These are phyloP conservation scores for Chymomyza amoena DNA, from an alignment of 2,888 invertebrate species.

Conservation along the genomic window DNA sequence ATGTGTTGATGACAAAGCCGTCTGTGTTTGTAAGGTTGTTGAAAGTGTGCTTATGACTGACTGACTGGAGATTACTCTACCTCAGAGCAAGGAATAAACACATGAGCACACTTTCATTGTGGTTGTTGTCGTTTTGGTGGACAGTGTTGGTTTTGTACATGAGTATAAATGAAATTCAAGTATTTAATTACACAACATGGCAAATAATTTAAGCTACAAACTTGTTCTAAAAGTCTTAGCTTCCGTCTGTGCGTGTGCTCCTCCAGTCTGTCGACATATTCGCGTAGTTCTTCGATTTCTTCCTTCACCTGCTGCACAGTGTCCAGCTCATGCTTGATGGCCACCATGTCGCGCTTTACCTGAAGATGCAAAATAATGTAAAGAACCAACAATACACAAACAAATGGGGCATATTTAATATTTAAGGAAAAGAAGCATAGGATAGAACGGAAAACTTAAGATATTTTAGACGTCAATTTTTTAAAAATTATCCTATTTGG, in stretches of 20 bases:
- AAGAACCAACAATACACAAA: background rate
- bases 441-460: too few relatives aligned
- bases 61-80: constrained; percentile 13
- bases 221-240: constrained; percentile 94
- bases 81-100: background rate
- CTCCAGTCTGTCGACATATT: constrained; percentile 94
- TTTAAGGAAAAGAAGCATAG: too few relatives aligned
- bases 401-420: too few relatives aligned
- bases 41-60: constrained; percentile 31
- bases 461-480: too few relatives aligned
- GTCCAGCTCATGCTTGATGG: constrained; percentile 95
- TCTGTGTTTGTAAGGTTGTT: constrained; percentile 36
- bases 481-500: too few relatives aligned
- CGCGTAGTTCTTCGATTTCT: constrained; percentile 94
- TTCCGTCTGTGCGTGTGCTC: constrained; percentile 94
- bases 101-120: constrained; percentile 37
- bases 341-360: constrained; percentile 96
- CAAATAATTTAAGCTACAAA: constrained; percentile 80
- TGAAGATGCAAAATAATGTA: constrained; percentile 64
- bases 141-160: constrained; percentile 57
- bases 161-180: constrained; percentile 75
- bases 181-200: constrained; percentile 79
- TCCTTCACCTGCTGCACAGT: constrained; percentile 97
- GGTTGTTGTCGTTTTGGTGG: constrained; percentile 24
- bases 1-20: constrained; percentile 45